Base-by-base conservation (phyloP, 1,140 invertebrate genomes). In the Drosophila parabipectinata region DNA sequence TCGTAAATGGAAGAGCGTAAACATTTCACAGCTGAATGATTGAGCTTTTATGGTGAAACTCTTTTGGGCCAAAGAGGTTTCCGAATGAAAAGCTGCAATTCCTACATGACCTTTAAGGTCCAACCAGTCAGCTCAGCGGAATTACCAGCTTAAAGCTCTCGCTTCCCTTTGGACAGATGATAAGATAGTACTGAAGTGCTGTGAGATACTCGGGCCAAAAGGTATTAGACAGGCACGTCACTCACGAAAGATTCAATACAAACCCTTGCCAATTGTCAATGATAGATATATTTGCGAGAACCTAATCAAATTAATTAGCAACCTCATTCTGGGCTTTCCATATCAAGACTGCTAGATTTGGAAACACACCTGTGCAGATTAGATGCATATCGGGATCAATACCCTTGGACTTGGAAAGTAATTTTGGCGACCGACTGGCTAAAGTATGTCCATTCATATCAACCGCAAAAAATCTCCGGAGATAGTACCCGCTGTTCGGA, bases 291-390 rank as follows among this genome's bases (percentile, higher is more conserved):
- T 15, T 57, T 57, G 14, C 24, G 14, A 10, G 41, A 14, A 44
- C 45, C 48, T 56, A 74, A 79, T 63, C 69, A 61, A 66, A 80
- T 80, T 80, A 80, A 72, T 79, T 79, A 53, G 59, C 51, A 47
- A 48, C 24, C 55, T 8, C 45, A 52, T 44, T 37, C 39, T 39
- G 7, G 30, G 6, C 37, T n/a, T 18, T 5, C 9, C 18, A 9
- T 37, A 58, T 34, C 56, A 8, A 28, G 21, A 1, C 3, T 6
- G 10, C 12, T 1, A 9, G n/a, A 53, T 59, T 44, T 50, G 12
- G 32, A n/a, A 59, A 15, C n/a, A 15, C 53, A 56, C 28, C 53
- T 48, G 66, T 18, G 34, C 10, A 32, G 75, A 73, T 73, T 62
- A 79, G 28, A 73, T 51, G 5, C 24, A 9, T 21, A 53, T 54